These are phyloP conservation scores for Propsilocerus akamusi DNA, from an alignment of 1,140 invertebrate species.

Conservation along the genomic window DNA sequence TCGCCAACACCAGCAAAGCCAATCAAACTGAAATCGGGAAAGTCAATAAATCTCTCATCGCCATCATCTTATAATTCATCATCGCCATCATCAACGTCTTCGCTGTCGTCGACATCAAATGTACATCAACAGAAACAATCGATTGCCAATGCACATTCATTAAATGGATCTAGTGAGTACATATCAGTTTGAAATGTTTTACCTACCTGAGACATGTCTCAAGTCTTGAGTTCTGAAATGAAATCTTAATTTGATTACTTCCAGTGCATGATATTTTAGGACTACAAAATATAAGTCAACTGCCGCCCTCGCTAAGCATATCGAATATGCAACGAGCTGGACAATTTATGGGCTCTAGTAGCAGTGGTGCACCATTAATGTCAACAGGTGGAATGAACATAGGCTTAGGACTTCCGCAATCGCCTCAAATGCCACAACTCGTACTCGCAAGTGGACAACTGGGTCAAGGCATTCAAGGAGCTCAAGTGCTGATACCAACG, in stretches of 20 bases:
- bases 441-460: constrained; percentile 80
- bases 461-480: constrained; percentile 78
- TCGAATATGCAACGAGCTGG: constrained; percentile 24
- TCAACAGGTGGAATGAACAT: not conserved
- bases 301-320: constrained; percentile 32
- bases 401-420: constrained; percentile 25
- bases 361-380: not conserved
- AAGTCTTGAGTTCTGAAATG: not conserved
- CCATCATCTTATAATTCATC: not conserved
- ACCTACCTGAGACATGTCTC: not conserved
- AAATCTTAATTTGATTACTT: not conserved
- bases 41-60: too few relatives aligned
- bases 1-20: not conserved
- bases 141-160: constrained; percentile 5
- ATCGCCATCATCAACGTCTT: not conserved
- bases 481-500: constrained; percentile 82
- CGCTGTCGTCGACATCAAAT: not conserved
- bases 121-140: not conserved
- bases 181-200: too few relatives aligned
- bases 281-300: too few relatives aligned
- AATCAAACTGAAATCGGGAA: not conserved
- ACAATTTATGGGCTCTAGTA: too few relatives aligned
- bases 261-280: not conserved
- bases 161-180: constrained; percentile 61
- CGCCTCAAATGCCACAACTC: constrained; percentile 69